Evolutionary conservation across 2,113 vertebrate genomes (phyloP).

Genomic region (Oreochromis spilurus): DNA sequence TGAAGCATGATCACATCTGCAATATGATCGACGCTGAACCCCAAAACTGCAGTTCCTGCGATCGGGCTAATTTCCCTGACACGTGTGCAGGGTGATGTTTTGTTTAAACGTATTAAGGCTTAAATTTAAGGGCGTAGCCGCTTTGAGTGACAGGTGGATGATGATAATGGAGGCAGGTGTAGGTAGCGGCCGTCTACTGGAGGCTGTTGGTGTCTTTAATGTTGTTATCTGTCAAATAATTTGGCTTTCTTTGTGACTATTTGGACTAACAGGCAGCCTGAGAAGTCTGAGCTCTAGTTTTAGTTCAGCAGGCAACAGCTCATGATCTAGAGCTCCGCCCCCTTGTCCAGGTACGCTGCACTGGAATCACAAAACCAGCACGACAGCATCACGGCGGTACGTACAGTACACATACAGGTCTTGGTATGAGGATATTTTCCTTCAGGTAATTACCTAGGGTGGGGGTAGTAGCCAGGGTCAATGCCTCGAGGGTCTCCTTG

Average conservation of each 20-base stretch:
- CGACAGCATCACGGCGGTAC: not conserved
- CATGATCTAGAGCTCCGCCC: not conserved
- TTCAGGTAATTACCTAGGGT: constrained; percentile 40
- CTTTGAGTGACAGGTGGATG: not conserved
- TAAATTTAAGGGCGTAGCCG: not conserved
- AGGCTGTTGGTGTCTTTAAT: not conserved
- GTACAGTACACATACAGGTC: not conserved
- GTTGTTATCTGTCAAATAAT: not conserved
- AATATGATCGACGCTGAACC: not conserved
- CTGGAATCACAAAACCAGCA: not conserved
- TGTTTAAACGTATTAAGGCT: not conserved
- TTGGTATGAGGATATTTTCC: not conserved
- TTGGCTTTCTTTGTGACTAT: fast-evolving
- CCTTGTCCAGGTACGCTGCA: not conserved
- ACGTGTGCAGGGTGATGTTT: not conserved
- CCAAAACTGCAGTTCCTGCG: not conserved
- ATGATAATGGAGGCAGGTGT: not conserved
- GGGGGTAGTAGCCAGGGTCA: constrained; percentile 80
- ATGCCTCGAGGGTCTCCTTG: constrained; percentile 72
- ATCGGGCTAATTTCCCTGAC: not conserved
- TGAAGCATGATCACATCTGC: not conserved
- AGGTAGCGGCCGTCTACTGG: fast-evolving
- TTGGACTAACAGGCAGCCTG: not conserved
- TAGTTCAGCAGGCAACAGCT: not conserved
- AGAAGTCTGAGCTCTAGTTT: not conserved